Evolutionary conservation across 2,888 invertebrate genomes (phyloP), one percentile per base, ranked within the genome.

Genomic region (Orchesellides sinensis): DNA sequence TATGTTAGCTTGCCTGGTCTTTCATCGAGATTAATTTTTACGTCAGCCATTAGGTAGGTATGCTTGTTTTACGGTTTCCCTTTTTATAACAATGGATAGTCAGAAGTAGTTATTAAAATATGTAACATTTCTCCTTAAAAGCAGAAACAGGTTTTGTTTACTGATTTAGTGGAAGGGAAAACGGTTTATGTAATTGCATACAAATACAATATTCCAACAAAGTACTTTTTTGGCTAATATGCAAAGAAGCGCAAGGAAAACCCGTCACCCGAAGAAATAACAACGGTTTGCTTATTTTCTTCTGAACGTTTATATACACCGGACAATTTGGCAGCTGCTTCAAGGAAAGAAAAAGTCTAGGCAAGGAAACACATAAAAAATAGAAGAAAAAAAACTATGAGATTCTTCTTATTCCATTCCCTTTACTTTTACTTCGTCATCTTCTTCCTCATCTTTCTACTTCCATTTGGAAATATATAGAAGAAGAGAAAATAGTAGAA

Each of bases 401-500:
- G 2, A 21, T 49, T 47, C 49, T 69, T 54, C 69, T 69, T 54
- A 54, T 52, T 69, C 47, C 32, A 32, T 69, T 54, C 23, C 52
- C 52, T 69, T 66, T 52, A 27, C 69, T 69, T 69, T 54, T 69
- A 69, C 54, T 69, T 40, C 40, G 40, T 40, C 40, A 40, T 40
- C 54, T 40, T 74, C 66, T 54, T 75, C 65, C 47, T 59, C 56
- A 52, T 49, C 52, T 14, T 19, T 29, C 29, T 65, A 47, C 10
- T 54, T 32, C 70, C 35, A 35, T 23, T 70, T 56, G 70, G 29
- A 49, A 68, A 14, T 32, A 45, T 29, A 12, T 47, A n/a, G 49
- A 27, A 23, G 29, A 29, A 17, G 8, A 32, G 21, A 47, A 61
- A 47, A n/a, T 21, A 52, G n/a, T 21, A 32, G 59, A 69, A 69